Evolutionary conservation across 2,888 invertebrate genomes (phyloP), one percentile per base, ranked within the genome.

Genomic region (Biston betularia): DNA sequence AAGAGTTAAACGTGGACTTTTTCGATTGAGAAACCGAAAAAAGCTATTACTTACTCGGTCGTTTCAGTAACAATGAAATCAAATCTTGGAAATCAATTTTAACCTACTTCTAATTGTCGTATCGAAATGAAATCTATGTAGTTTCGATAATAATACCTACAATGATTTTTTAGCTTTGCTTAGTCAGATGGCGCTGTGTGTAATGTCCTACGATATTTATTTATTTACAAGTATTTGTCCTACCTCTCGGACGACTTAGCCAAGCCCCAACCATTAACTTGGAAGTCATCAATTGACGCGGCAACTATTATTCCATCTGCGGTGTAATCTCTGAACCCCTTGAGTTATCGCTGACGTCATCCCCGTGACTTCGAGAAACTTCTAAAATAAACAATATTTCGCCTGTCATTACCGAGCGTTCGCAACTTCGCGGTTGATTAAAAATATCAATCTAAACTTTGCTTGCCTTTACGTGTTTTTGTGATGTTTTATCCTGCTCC

Each of bases 371-470:
- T 73, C 55, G 72, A 50, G 50, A 75, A 82, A 84, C 77, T 83
- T 81, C 69, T 63, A 71, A 79, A 81, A 83, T 85, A 83, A 83
- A 85, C 82, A 84, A 82, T 82, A 84, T 82, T 78, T 78, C 76
- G 77, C 77, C 80, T 79, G 84, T 82, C 85, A 81, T 81, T 81
- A 80, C 66, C 79, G 79, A 75, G 74, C 72, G 68, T 68, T 74
- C 75, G 63, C 69, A 80, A 84, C 81, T 83, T 83, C 76, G 79
- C 72, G 79, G 78, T 82, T 86, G 85, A 86, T 86, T 86, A 83
- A 85, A 85, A 86, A 84, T 84, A 83, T 85, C 84, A 85, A 84
- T 85, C 70, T 66, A 62, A 66, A 66, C 53, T 79, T 77, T 71
- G 72, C 15, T 56, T n/a, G 44, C 44, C 11, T 38, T 9, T 8